phyloP scores from a whole-genome alignment of 2,113 vertebrate species.

The Mirounga angustirostris region DNA sequence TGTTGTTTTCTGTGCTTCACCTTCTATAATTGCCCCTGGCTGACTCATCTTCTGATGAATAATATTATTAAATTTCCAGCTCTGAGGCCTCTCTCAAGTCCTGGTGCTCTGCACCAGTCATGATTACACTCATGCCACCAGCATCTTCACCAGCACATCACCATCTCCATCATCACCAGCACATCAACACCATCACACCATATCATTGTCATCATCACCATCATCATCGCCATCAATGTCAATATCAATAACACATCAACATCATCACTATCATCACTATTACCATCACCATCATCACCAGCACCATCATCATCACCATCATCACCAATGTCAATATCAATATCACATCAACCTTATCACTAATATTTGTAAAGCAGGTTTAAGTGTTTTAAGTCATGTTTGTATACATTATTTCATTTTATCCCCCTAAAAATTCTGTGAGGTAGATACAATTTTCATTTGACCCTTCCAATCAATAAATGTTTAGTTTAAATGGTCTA shows the following conservation, averaged over 20 bases:
- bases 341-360: not conserved
- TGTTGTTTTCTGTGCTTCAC: too few species aligned
- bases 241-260: too few species aligned
- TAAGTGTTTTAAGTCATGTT: not conserved
- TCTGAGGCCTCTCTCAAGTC: not conserved
- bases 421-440: not conserved
- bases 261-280: too few species aligned
- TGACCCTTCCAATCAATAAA: not conserved
- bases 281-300: too few species aligned
- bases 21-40: not conserved
- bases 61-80: not conserved
- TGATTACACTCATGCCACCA: not conserved
- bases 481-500: not conserved
- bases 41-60: not conserved
- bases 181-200: not conserved
- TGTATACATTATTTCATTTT: not conserved
- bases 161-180: not conserved
- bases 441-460: not conserved
- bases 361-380: not conserved
- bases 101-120: not conserved
- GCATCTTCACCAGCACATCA: not conserved
- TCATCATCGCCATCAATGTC: accelerated
- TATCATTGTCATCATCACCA: accelerated
- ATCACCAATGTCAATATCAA: not conserved
- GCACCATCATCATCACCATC: not conserved